Evolutionary conservation across 2,888 invertebrate species (phyloP), one percentile per base, ranked within the genome.

Genomic region (Cephus runcator): DNA sequence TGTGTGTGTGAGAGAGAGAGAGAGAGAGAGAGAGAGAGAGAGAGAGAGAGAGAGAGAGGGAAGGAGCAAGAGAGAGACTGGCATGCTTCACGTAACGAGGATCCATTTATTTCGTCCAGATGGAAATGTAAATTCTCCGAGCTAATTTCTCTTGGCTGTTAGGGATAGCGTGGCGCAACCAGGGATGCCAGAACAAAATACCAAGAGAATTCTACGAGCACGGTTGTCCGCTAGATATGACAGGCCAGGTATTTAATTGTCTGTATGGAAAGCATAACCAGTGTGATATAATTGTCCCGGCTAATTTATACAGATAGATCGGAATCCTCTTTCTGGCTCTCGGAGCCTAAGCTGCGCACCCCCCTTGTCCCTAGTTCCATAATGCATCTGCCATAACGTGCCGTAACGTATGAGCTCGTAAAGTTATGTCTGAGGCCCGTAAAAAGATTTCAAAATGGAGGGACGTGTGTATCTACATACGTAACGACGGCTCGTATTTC

Each of bases 31-130:
- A 4, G n/a, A 6, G n/a, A n/a, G 31, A 4, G 11, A n/a, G 31
- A 0, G 15, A n/a, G n/a, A 4, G 12, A 23, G 31, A 69, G 12
- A 23, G 12, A n/a, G 30, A 77, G 75, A 77, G 77, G 71, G 75
- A 73, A 73, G 73, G 34, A 69, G 3, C 35, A 12, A 71, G 34
- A 35, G 69, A 40, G 77, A 75, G 77, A 40, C 74, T 33, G 71
- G 76, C 69, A 76, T 74, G 80, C 80, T 80, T 77, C 85, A 83
- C 84, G 88, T 89, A 90, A 90, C 89, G 88, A 90, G 89, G 86
- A 85, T 87, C 87, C 89, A 90, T 90, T 90, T 89, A 88, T 90
- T 88, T 89, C 82, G 87, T 84, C 85, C 85, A 85, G 85, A 88
- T 87, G 87, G 87, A 88, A 89, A 88, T 87, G 88, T 88, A 88